Conservation (phyloP, 2,888 invertebrate species). For the Acanthosoma haemorrhoidale region DNA sequence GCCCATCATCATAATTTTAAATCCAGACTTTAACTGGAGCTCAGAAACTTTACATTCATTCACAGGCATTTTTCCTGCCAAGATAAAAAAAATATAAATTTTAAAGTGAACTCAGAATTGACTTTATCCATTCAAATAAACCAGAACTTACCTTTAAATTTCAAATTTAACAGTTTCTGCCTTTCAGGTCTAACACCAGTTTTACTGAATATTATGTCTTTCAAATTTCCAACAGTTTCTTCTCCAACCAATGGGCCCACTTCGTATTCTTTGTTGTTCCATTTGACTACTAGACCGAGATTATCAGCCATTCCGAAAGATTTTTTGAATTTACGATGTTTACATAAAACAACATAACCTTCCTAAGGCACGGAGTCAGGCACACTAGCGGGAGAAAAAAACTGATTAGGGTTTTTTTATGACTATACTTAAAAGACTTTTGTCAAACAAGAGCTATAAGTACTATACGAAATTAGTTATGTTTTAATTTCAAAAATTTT, state of each 20-base stretch:
- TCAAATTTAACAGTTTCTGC: conserved; percentile 88
- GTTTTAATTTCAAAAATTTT: too few relatives aligned
- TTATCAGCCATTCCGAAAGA: conserved; percentile 36
- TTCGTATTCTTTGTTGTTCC: conserved; percentile 86
- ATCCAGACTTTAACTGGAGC: conserved; percentile 75
- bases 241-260: conserved; percentile 67
- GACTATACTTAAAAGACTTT: not conserved
- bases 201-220: conserved; percentile 75
- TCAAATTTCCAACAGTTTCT: conserved; percentile 72
- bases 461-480: too few relatives aligned
- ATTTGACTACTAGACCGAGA: conserved; percentile 67
- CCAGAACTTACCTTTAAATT: conserved; percentile 68
- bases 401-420: not conserved
- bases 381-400: conserved; percentile 1
- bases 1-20: conserved; percentile 96
- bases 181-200: conserved; percentile 89
- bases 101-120: not conserved
- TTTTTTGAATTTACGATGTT: not conserved
- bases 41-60: conserved; percentile 71
- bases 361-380: not conserved
- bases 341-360: conserved; percentile 23
- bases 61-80: conserved; percentile 72
- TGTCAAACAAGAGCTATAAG: too few relatives aligned
- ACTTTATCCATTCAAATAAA: not conserved
- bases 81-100: not conserved